phyloP scores from a whole-genome alignment of 2,888 invertebrate species.

The Pemphredon lugubris region DNA sequence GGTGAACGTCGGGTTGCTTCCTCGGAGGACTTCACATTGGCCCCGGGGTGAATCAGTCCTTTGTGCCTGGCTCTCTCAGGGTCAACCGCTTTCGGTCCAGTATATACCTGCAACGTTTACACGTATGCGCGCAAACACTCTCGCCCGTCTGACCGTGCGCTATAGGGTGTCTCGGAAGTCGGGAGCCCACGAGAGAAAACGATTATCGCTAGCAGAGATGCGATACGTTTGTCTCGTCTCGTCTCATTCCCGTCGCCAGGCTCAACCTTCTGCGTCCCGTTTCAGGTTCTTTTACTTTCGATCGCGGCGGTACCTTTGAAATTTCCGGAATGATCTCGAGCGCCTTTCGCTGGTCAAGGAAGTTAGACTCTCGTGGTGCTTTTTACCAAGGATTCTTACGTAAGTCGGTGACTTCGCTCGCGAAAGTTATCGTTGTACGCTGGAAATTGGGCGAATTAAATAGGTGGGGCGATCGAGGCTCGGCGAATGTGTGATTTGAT shows the following conservation, averaged over 20 bases:
- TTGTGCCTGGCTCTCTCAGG: constrained; percentile 79
- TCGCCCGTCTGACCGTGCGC: constrained; percentile 49
- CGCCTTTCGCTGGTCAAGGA: constrained; percentile 9
- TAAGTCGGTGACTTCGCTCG: no score
- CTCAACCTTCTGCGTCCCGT: constrained; percentile 7
- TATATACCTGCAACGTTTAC: constrained; percentile 69
- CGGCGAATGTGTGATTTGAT: no score
- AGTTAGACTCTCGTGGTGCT: no score
- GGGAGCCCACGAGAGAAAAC: constrained; percentile 9
- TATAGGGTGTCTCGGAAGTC: constrained; percentile 63
- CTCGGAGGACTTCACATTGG: constrained; percentile 60
- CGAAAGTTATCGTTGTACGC: neutral
- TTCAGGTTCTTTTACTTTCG: constrained; percentile 3
- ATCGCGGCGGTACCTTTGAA: constrained; percentile 10
- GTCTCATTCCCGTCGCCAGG: no score
- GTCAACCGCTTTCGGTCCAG: constrained; percentile 80
- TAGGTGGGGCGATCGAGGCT: no score
- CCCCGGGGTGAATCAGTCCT: constrained; percentile 79
- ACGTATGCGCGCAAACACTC: constrained; percentile 68
- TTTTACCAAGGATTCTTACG: no score
- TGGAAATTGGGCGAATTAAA: neutral
- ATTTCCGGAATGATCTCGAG: constrained; percentile 1
- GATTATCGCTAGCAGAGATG: constrained; percentile 20
- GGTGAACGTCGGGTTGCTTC: constrained; percentile 61
- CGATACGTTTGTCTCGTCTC: no score